A percentile compares a stretch with the other conserved stretches of the same genome.
Conservation (phyloP, 2,888 invertebrate genomes). For the Spicauda simplicius region DNA sequence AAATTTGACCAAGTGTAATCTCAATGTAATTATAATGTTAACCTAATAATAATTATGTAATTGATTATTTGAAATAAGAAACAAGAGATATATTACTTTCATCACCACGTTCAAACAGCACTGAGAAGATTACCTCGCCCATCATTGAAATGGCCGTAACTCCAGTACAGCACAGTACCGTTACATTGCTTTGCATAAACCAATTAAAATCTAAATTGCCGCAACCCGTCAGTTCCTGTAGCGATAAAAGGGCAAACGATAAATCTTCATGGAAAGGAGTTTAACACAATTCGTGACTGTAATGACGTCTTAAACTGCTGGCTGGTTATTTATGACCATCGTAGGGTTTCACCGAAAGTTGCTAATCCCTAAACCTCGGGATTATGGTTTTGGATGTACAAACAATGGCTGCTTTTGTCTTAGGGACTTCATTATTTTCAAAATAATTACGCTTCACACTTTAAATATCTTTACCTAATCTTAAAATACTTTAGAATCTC, state of each 20-base stretch:
- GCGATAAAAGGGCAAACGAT: constrained; percentile 55
- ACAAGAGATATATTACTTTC: too few species aligned
- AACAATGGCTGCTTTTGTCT: constrained; percentile 13
- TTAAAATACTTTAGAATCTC: too few species aligned
- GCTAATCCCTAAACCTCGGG: constrained; percentile 28
- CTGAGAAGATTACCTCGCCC: neutral
- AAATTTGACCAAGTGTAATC: too few species aligned
- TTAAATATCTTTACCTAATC: too few species aligned
- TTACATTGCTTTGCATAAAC: constrained; percentile 35
- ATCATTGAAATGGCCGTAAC: neutral
- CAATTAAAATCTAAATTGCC: constrained; percentile 37
- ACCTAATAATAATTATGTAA: too few species aligned
- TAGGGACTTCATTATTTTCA: neutral
- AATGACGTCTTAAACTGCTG: constrained; percentile 55
- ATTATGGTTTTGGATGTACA: constrained; percentile 21
- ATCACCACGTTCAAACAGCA: too few species aligned
- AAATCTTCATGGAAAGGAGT: constrained; percentile 65
- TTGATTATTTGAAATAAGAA: too few species aligned
- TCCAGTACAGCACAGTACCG: constrained; percentile 12
- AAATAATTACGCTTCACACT: neutral
- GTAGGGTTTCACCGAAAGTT: constrained; percentile 33
- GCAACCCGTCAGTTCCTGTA: constrained; percentile 37
- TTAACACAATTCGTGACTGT: constrained; percentile 73
- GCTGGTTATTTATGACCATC: constrained; percentile 61
- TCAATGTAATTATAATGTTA: too few species aligned